These are phyloP conservation scores for Austrofundulus limnaeus DNA, from an alignment of 2,113 vertebrate species.

Conservation along the genomic window DNA sequence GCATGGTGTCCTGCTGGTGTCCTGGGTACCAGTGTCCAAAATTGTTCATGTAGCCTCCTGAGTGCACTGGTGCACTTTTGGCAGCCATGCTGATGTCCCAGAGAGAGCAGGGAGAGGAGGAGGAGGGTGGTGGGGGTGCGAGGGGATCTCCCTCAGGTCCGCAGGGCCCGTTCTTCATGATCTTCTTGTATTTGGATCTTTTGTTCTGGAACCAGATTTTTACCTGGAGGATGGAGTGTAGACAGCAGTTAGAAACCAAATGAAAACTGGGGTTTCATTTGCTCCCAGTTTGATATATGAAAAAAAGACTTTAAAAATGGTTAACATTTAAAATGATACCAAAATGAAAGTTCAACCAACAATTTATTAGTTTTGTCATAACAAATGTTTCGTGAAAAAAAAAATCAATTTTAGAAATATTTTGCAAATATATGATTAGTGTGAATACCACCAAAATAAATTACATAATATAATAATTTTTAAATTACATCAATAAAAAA, in stretches of 20 bases:
- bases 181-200: slow-evolving; percentile 90
- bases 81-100: slow-evolving; percentile 85
- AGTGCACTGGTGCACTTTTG: slow-evolving; percentile 79
- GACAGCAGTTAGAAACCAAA: not conserved
- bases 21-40: slow-evolving; percentile 88
- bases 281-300: too few species aligned
- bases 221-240: slow-evolving; percentile 75
- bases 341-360: too few species aligned
- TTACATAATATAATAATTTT: too few species aligned
- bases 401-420: too few species aligned
- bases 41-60: slow-evolving; percentile 82
- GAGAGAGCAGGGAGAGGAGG: slow-evolving; percentile 80
- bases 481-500: too few species aligned
- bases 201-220: slow-evolving; percentile 93
- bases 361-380: too few species aligned
- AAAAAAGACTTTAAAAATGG: too few species aligned
- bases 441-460: too few species aligned
- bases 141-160: slow-evolving; percentile 81
- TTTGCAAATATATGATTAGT: too few species aligned
- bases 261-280: not conserved
- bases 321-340: too few species aligned
- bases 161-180: slow-evolving; percentile 86
- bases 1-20: slow-evolving; percentile 82
- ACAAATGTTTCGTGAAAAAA: too few species aligned
- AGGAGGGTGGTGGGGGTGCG: slow-evolving; percentile 65